These are phyloP conservation scores for Phrynosoma platyrhinos DNA, from an alignment of 2,113 vertebrate species.

Conservation along the genomic window DNA sequence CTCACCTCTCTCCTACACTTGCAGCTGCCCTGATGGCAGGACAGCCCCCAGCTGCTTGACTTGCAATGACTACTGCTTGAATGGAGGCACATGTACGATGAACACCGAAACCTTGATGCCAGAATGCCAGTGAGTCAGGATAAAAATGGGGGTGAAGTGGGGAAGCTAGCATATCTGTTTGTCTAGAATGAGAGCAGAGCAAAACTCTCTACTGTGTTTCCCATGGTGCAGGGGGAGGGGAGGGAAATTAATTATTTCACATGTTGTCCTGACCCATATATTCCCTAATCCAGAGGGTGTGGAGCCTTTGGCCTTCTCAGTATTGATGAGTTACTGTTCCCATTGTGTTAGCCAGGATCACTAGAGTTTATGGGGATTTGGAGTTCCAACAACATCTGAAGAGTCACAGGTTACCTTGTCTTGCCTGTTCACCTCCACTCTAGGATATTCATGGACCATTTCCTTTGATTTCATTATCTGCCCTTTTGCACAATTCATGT, in stretches of 20 bases:
- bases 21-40: slow-evolving; percentile 86
- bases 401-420: not conserved
- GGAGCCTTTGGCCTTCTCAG: not conserved
- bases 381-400: not conserved
- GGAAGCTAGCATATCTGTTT: not conserved
- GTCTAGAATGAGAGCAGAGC: not conserved
- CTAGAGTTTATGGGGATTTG: not conserved
- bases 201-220: not conserved
- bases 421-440: not conserved
- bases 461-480: not conserved
- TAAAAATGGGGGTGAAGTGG: too few relatives aligned
- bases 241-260: too few relatives aligned
- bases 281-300: not conserved
- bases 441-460: not conserved
- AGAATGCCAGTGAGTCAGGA: slow-evolving; percentile 87
- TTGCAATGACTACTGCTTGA: slow-evolving; percentile 86
- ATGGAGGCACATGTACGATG: slow-evolving; percentile 86
- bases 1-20: slow-evolving; percentile 17
- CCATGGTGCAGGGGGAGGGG: too few relatives aligned
- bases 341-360: not conserved
- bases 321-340: not conserved
- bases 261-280: not conserved
- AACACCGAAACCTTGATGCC: slow-evolving; percentile 84
- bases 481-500: not conserved
- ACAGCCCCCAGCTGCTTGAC: slow-evolving; percentile 87